These are phyloP conservation scores for Odontothrips loti DNA, from an alignment of 2,888 invertebrate genomes.

Conservation along the genomic window DNA sequence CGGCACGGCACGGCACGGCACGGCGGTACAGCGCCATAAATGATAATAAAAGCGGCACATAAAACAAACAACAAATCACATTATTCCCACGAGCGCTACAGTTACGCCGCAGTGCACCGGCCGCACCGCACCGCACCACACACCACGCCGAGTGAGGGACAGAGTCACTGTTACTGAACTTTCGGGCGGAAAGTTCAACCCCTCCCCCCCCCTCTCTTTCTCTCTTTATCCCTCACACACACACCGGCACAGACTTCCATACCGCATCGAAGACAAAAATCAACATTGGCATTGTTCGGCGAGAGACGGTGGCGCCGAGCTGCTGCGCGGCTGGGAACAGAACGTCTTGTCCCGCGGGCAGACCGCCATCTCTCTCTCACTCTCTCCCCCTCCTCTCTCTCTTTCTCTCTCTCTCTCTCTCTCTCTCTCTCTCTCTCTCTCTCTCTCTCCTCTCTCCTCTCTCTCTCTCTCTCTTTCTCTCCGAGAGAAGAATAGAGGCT, in stretches of 20 bases:
- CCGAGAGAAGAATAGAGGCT: too few species aligned
- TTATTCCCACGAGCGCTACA: constrained; percentile 10
- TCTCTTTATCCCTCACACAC: not conserved
- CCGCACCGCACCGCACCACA: not conserved
- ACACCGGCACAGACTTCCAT: not conserved
- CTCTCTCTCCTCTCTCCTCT: too few species aligned
- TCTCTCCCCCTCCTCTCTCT: too few species aligned
- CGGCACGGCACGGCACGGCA: not conserved
- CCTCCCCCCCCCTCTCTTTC: not conserved
- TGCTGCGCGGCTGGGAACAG: too few species aligned
- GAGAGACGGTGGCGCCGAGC: not conserved
- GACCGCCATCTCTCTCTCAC: too few species aligned
- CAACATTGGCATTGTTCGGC: not conserved
- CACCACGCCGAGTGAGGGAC: not conserved
- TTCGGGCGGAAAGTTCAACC: not conserved
- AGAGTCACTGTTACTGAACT: not conserved
- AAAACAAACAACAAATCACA: constrained; percentile 27
- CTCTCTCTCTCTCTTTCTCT: too few species aligned
- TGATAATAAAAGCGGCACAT: constrained; percentile 25
- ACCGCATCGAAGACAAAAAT: not conserved
- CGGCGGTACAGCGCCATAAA: constrained; percentile 8
- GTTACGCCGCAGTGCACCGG: constrained; percentile 12
- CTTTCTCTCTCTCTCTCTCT: too few species aligned
- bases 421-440: too few species aligned
- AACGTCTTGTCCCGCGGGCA: too few species aligned